Percentiles rank a stretch among this genome's conserved stretches.
These are phyloP conservation scores for Stichodactyla helianthus DNA, from an alignment of 64 coral and sea anemone genomes.

Conservation along the genomic window DNA sequence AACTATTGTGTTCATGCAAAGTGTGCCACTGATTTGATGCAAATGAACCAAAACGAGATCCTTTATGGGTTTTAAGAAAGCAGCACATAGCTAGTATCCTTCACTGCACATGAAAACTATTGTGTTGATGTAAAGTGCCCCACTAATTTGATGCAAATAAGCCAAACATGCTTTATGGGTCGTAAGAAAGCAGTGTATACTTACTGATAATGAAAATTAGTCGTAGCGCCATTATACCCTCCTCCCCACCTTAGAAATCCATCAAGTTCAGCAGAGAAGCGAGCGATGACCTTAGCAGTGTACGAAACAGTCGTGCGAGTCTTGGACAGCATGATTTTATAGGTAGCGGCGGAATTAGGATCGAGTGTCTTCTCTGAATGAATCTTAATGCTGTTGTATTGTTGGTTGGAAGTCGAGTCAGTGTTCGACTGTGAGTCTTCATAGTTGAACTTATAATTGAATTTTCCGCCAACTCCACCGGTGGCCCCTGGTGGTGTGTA, in stretches of 20 bases:
- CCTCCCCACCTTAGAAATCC: constrained; percentile 68
- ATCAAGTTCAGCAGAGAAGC: constrained; percentile 59
- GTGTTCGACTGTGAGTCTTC: background rate
- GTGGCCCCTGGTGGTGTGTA: constrained; percentile 36
- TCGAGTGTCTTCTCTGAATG: no score
- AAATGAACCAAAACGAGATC: no score
- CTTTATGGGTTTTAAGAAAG: no score
- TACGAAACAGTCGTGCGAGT: no score
- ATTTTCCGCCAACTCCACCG: constrained; percentile 21
- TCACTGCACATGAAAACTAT: no score
- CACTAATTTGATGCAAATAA: background rate
- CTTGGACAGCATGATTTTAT: no score
- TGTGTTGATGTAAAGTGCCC: background rate
- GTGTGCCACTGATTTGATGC: no score
- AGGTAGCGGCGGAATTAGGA: no score
- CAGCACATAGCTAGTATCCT: no score
- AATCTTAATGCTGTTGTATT: background rate
- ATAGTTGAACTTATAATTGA: constrained; percentile 11
- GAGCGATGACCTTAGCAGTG: constrained; percentile 49
- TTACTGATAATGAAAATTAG: constrained; percentile 56
- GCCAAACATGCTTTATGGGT: background rate
- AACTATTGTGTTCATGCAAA: no score
- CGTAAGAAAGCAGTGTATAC: no score
- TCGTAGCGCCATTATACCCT: constrained; percentile 34
- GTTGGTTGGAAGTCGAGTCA: background rate